Percentiles rank a stretch among this genome's conserved stretches.
Conservation (phyloP, 2,888 invertebrate genomes). For the Tiliacea aurago region DNA sequence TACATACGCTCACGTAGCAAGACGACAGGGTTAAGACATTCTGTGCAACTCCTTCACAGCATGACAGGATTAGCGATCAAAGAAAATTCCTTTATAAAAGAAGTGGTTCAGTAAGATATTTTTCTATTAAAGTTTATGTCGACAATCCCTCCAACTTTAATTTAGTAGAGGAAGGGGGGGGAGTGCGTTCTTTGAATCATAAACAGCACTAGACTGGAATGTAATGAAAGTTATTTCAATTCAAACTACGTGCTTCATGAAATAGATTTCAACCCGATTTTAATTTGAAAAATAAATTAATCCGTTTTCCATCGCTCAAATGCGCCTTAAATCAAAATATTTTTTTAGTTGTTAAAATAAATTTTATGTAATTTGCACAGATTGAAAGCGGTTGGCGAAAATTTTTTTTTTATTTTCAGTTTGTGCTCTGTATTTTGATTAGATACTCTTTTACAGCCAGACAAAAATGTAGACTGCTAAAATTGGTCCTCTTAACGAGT, state of each 20-base stretch:
- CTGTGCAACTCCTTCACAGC: not conserved
- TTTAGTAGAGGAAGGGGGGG: not conserved
- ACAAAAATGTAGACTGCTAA: not conserved
- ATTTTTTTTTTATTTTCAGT: slow-evolving; percentile 13
- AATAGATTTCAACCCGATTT: slow-evolving; percentile 56
- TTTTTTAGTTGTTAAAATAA: slow-evolving; percentile 53
- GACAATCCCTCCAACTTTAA: slow-evolving; percentile 5
- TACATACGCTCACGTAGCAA: not conserved
- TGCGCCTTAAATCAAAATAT: slow-evolving; percentile 54
- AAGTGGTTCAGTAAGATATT: not conserved
- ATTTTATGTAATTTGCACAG: slow-evolving; percentile 31
- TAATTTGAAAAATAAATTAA: slow-evolving; percentile 70
- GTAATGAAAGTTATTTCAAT: slow-evolving; percentile 63
- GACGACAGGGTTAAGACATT: not conserved
- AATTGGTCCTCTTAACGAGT: not conserved
- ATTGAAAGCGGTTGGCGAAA: slow-evolving; percentile 30
- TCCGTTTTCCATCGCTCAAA: slow-evolving; percentile 58
- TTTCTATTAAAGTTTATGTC: slow-evolving; percentile 15
- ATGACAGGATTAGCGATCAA: not conserved
- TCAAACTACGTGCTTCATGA: slow-evolving; percentile 59
- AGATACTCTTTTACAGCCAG: not conserved
- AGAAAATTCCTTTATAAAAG: not conserved
- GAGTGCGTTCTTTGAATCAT: slow-evolving; percentile 52
- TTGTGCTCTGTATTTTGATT: slow-evolving; percentile 10
- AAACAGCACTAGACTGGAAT: slow-evolving; percentile 46